Evolutionary conservation across 2,113 vertebrate species (phyloP).

Genomic region (Nothocercus julius): DNA sequence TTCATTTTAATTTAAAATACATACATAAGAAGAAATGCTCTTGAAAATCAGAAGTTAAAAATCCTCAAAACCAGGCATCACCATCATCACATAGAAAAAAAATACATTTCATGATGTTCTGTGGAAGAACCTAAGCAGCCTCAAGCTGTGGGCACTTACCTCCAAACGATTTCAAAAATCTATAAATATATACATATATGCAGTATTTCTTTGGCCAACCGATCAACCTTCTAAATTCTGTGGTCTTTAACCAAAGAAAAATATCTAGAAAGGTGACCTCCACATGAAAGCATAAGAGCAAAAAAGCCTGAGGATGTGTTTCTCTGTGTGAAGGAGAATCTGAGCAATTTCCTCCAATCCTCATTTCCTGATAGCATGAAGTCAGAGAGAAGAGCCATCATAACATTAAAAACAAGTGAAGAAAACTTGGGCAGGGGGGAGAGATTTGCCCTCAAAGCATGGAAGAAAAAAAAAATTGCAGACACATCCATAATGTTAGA

Average conservation of each 20-base stretch:
- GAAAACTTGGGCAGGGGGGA: no score
- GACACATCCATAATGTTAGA: conserved; percentile 80
- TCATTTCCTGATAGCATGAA: conserved; percentile 78
- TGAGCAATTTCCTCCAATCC: conserved; percentile 77
- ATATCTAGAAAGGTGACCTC: conserved; percentile 75
- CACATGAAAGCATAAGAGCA: conserved; percentile 61
- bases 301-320: conserved; percentile 74
- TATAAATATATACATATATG: conserved; percentile 32
- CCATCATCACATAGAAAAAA: conserved; percentile 69
- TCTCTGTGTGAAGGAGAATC: conserved; percentile 75
- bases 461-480: no score
- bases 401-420: conserved; percentile 74
- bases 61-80: conserved; percentile 53
- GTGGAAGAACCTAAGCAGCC: conserved; percentile 65
- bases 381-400: conserved; percentile 76
- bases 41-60: conserved; percentile 66
- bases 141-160: conserved; percentile 68
- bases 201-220: conserved; percentile 51
- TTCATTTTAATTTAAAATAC: conserved; percentile 50
- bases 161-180: conserved; percentile 59
- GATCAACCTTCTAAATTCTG: conserved; percentile 67
- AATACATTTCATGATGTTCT: conserved; percentile 69
- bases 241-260: conserved; percentile 71
- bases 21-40: conserved; percentile 63
- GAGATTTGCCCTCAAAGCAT: no score